Evolutionary conservation across 2,113 vertebrate species (phyloP).

Genomic region (Podiceps cristatus): DNA sequence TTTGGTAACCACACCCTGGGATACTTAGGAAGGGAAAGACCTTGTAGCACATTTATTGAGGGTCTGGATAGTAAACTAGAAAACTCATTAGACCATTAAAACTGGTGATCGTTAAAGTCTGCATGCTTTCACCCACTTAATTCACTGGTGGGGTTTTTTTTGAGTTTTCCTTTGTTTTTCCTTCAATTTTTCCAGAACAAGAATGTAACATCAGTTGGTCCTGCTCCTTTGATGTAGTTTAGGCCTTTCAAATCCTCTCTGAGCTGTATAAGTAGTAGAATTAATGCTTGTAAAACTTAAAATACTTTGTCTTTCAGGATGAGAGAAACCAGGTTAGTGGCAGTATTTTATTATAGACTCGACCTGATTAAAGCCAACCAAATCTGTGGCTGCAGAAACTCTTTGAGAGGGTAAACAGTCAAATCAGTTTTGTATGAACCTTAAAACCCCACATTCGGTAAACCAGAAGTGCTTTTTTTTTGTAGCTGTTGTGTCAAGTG

Average conservation of each 20-base stretch:
- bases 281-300: neutral
- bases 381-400: slow-evolving; percentile 37
- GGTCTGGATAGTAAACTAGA: neutral
- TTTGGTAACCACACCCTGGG: neutral
- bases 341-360: neutral
- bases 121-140: neutral
- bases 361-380: slow-evolving; percentile 53
- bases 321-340: neutral
- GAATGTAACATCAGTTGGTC: neutral
- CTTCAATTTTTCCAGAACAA: neutral
- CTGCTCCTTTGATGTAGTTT: neutral
- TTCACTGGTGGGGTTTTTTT: neutral
- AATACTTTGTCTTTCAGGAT: neutral
- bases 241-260: neutral
- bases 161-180: neutral
- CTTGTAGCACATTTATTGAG: neutral
- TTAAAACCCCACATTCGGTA: neutral
- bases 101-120: neutral
- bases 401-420: neutral
- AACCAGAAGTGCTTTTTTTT: neutral
- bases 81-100: neutral
- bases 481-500: neutral
- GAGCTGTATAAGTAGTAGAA: neutral
- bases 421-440: neutral
- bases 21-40: neutral